Percentiles rank a stretch among this genome's conserved stretches.
Evolutionary conservation across 2,113 vertebrate genomes (phyloP).

Genomic region (Artemisiospiza belli): DNA sequence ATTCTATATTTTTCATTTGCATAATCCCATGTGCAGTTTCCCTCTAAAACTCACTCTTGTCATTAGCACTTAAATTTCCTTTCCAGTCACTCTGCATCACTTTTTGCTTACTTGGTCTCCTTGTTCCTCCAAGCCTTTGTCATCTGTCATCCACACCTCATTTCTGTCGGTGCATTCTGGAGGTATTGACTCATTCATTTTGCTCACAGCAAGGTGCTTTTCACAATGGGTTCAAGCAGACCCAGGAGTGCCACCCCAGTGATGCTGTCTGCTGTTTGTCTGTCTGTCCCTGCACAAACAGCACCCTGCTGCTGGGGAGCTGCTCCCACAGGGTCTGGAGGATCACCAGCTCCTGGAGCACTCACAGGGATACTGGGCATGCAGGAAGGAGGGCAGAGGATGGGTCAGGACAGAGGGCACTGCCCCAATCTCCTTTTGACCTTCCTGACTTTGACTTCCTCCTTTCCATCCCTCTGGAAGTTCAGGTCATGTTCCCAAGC

Average conservation of each 20-base stretch:
- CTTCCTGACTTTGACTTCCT: not conserved
- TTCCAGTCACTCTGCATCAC: not conserved
- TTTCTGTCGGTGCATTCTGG: not conserved
- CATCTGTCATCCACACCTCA: not conserved
- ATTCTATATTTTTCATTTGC: not conserved
- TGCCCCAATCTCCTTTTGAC: not conserved
- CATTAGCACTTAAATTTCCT: not conserved
- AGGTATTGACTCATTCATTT: not conserved
- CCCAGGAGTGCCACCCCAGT: not conserved
- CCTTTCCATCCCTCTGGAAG: not conserved
- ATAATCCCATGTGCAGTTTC: not conserved
- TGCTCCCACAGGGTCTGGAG: not conserved
- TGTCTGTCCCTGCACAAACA: not conserved
- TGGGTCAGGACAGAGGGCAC: not conserved
- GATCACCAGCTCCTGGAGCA: not conserved
- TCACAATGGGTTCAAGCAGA: not conserved
- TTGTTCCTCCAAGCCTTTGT: not conserved
- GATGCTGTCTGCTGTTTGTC: not conserved
- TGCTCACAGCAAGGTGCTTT: not conserved
- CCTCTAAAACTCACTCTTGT: not conserved
- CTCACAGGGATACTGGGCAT: not conserved
- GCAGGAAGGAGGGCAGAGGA: not conserved
- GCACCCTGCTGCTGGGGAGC: fast-evolving
- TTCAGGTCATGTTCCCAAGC: not conserved
- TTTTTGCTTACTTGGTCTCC: not conserved